Evolutionary conservation across 2,888 invertebrate species (phyloP).

Genomic region (Neoascia interrupta): DNA sequence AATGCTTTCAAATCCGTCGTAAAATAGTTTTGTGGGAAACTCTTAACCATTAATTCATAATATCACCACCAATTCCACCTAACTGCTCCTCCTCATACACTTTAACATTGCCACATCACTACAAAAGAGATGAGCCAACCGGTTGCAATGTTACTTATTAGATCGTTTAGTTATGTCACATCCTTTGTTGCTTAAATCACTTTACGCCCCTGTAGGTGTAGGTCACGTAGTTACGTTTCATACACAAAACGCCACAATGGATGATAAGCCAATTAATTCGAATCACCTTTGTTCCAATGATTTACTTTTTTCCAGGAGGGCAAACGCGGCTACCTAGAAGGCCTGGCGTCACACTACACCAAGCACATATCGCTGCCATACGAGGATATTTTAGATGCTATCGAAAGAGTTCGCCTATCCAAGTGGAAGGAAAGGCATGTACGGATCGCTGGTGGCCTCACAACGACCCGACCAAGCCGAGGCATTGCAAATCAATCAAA

Average conservation of each 20-base stretch:
- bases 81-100: too few species aligned
- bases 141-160: too few species aligned
- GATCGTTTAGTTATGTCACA: too few species aligned
- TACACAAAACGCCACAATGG: slow-evolving; percentile 8
- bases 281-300: slow-evolving; percentile 61
- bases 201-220: neutral
- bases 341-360: slow-evolving; percentile 91
- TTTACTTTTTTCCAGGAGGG: slow-evolving; percentile 84
- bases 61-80: too few species aligned
- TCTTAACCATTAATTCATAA: too few species aligned
- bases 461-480: slow-evolving; percentile 76
- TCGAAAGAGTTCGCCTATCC: slow-evolving; percentile 88
- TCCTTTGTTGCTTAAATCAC: neutral
- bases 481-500: slow-evolving; percentile 80
- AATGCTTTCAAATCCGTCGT: too few species aligned
- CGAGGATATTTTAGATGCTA: slow-evolving; percentile 91
- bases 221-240: slow-evolving; percentile 30
- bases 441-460: slow-evolving; percentile 78
- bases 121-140: too few species aligned
- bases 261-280: slow-evolving; percentile 28
- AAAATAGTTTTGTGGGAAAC: too few species aligned
- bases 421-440: slow-evolving; percentile 80
- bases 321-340: slow-evolving; percentile 91
- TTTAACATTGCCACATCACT: too few species aligned
- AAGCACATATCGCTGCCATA: slow-evolving; percentile 93